phyloP scores from a whole-genome alignment of 1,140 invertebrate species.

The Psilanteris sp. region DNA sequence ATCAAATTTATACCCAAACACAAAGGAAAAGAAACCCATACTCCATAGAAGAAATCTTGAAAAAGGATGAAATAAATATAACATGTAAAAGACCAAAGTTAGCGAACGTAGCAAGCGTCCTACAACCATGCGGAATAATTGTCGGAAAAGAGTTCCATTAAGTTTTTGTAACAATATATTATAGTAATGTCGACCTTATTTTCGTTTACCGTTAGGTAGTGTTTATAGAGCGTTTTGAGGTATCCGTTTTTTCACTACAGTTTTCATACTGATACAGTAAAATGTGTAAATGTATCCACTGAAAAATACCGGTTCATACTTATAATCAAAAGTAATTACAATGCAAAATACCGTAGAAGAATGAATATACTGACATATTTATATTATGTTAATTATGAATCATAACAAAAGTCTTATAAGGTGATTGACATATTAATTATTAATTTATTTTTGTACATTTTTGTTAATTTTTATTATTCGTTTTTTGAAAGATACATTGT shows the following conservation, averaged over 20 bases:
- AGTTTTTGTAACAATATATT: constrained; percentile 1
- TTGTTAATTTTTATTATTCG: too few relatives aligned
- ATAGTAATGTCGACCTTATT: background rate
- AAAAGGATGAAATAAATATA: constrained; percentile 85
- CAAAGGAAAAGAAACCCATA: constrained; percentile 88
- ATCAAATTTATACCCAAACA: constrained; percentile 63
- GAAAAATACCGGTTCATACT: constrained; percentile 17
- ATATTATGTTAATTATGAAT: too few relatives aligned
- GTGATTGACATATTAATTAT: too few relatives aligned
- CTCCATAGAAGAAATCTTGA: constrained; percentile 91
- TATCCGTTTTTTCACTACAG: constrained; percentile 15
- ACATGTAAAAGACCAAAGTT: constrained; percentile 71
- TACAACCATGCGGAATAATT: constrained; percentile 77
- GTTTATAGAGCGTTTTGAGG: constrained; percentile 25
- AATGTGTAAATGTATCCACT: constrained; percentile 14
- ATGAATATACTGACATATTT: constrained; percentile 7
- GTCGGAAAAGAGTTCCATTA: constrained; percentile 71
- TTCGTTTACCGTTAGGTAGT: constrained; percentile 13
- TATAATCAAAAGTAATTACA: background rate
- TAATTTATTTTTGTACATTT: too few relatives aligned
- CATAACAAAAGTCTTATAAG: too few relatives aligned
- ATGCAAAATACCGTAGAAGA: constrained; percentile 11
- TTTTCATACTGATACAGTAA: constrained; percentile 25
- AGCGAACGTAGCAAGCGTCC: constrained; percentile 67
- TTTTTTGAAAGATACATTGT: too few relatives aligned